A percentile compares a stretch with the other conserved stretches of the same genome.
These are phyloP conservation scores for Amazona vittata DNA, from an alignment of 2,113 vertebrate genomes.

Conservation along the genomic window DNA sequence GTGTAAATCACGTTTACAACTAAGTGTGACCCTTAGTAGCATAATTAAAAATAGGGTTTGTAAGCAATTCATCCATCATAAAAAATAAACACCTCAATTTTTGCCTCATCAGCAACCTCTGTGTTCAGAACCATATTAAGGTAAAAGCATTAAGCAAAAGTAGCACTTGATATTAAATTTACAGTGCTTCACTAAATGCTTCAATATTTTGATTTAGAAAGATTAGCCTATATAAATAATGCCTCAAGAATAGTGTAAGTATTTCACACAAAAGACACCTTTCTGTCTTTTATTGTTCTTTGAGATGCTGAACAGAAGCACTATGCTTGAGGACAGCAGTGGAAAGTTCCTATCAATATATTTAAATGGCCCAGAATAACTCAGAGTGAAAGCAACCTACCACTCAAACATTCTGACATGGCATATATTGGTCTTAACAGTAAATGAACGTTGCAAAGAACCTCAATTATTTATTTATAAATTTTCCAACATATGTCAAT, in stretches of 20 bases:
- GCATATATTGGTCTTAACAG: not conserved
- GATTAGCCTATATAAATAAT: constrained; percentile 32
- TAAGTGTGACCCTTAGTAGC: not conserved
- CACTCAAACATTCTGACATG: not conserved
- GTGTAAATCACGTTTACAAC: not conserved
- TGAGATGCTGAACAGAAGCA: not conserved
- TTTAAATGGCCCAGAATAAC: not conserved
- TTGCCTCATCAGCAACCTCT: not conserved
- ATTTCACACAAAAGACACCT: not conserved
- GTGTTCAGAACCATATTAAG: not conserved
- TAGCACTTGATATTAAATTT: not conserved
- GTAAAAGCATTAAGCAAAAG: not conserved
- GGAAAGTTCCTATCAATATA: not conserved
- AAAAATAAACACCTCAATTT: constrained; percentile 16
- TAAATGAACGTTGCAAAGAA: constrained; percentile 38
- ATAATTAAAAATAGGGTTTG: constrained; percentile 31
- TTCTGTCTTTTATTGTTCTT: not conserved
- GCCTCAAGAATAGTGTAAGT: not conserved
- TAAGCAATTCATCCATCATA: constrained; percentile 17
- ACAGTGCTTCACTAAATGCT: not conserved
- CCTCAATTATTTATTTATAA: constrained; percentile 45
- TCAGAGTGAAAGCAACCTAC: not conserved
- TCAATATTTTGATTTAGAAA: constrained; percentile 28
- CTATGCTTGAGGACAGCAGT: not conserved
- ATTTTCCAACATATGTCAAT: constrained; percentile 7